Evolutionary conservation across 2,797 vertebrate genomes (phyloP).

Genomic region (Enteromius argenteus): DNA sequence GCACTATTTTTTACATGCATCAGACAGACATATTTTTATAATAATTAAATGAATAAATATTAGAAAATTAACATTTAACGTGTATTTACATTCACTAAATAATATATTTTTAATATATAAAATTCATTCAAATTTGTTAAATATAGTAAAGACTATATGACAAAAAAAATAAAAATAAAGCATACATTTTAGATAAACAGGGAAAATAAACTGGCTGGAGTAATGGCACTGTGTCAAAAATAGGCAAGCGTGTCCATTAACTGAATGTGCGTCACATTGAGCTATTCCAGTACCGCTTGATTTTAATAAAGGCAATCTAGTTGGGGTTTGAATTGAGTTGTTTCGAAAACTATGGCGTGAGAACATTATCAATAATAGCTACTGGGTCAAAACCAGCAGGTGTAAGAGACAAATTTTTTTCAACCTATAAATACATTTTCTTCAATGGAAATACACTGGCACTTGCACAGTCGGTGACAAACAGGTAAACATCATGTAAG

Average conservation of each 20-base stretch:
- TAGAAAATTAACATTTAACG: not conserved
- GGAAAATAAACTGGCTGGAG: not conserved
- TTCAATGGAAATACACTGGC: not conserved
- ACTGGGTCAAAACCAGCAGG: not conserved
- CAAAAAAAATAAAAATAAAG: no score
- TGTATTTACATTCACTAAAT: no score
- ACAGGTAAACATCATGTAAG: not conserved
- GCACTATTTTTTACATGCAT: not conserved
- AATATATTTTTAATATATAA: no score
- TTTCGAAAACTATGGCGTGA: not conserved
- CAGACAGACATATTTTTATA: not conserved
- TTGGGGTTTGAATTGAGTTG: not conserved
- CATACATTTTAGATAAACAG: not conserved
- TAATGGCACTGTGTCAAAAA: not conserved
- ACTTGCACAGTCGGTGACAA: not conserved
- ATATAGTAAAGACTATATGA: not conserved
- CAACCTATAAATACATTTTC: not conserved
- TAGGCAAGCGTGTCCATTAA: not conserved
- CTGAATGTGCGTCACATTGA: not conserved
- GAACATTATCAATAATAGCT: not conserved
- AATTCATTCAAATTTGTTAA: not conserved
- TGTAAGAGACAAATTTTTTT: not conserved
- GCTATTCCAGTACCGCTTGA: not conserved
- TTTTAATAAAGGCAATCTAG: conserved; percentile 3
- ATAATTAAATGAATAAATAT: not conserved